Evolutionary conservation across 2,797 vertebrate species (phyloP).

Genomic region (Alauda arvensis): DNA sequence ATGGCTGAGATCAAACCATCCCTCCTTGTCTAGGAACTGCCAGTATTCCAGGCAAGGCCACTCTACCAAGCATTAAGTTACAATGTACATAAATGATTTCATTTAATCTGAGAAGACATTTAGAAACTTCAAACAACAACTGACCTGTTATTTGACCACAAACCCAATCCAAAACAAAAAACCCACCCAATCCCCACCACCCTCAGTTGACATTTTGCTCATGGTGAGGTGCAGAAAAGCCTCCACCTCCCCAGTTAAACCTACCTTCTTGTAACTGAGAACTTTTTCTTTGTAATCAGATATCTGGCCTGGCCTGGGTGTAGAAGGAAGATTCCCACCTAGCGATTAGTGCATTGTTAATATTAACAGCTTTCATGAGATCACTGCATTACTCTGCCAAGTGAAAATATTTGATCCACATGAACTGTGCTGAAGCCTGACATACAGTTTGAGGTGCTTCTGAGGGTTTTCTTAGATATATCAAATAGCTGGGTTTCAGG

Average conservation of each 20-base stretch:
- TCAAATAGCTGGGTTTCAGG: not conserved
- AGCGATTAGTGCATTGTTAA: not conserved
- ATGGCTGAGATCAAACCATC: not conserved
- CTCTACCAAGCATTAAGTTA: not conserved
- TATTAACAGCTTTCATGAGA: conserved; percentile 13
- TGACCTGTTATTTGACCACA: not conserved
- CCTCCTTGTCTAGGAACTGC: not conserved
- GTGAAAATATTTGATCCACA: not conserved
- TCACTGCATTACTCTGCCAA: not conserved
- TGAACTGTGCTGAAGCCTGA: not conserved
- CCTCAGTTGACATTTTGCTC: not conserved
- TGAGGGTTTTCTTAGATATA: not conserved
- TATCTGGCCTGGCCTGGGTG: not conserved
- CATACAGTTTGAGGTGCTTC: not conserved
- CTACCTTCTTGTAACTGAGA: not conserved
- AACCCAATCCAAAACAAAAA: not conserved
- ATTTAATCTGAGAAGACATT: not conserved
- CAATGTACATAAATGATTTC: not conserved
- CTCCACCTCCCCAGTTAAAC: not conserved
- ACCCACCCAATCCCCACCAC: not conserved
- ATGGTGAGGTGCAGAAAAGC: not conserved
- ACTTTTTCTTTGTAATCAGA: not conserved
- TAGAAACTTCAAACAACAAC: not conserved
- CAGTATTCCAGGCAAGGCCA: not conserved
- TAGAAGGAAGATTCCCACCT: conserved; percentile 8